phyloP scores from a whole-genome alignment of 2,113 vertebrate species.

The Caranx melampygus region DNA sequence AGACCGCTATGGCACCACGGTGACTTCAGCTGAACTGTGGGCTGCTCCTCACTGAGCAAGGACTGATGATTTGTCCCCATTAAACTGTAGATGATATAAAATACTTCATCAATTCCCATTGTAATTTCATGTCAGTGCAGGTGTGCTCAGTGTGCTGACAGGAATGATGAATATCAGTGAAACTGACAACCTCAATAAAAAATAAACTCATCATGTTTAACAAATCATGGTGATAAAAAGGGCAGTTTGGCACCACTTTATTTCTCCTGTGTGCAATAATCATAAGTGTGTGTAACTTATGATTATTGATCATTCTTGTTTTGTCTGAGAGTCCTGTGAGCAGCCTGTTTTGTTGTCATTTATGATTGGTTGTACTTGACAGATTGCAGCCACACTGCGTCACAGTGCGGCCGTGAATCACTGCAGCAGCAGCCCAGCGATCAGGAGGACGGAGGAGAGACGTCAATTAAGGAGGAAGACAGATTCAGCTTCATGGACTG shows the following conservation, averaged over 20 bases:
- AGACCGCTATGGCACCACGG: not conserved
- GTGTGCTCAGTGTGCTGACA: not conserved
- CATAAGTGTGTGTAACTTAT: no score
- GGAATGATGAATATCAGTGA: not conserved
- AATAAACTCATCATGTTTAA: constrained; percentile 1
- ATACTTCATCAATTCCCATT: not conserved
- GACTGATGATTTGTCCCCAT: no score
- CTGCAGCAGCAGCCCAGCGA: constrained; percentile 21
- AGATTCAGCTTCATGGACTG: constrained; percentile 82
- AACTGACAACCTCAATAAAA: not conserved
- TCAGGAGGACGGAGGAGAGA: constrained; percentile 42
- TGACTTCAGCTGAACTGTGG: not conserved
- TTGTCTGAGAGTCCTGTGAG: not conserved
- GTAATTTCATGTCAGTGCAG: not conserved
- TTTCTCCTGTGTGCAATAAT: not conserved
- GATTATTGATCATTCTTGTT: no score
- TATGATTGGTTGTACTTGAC: constrained; percentile 24
- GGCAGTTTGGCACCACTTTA: not conserved
- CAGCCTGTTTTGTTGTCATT: constrained; percentile 1
- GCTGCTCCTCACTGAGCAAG: no score
- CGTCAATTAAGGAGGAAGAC: constrained; percentile 31
- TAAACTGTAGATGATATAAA: not conserved
- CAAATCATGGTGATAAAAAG: not conserved
- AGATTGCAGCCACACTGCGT: constrained; percentile 59
- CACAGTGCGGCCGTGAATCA: constrained; percentile 17